phyloP scores from a whole-genome alignment of 2,888 invertebrate species.

The Catocala nupta region DNA sequence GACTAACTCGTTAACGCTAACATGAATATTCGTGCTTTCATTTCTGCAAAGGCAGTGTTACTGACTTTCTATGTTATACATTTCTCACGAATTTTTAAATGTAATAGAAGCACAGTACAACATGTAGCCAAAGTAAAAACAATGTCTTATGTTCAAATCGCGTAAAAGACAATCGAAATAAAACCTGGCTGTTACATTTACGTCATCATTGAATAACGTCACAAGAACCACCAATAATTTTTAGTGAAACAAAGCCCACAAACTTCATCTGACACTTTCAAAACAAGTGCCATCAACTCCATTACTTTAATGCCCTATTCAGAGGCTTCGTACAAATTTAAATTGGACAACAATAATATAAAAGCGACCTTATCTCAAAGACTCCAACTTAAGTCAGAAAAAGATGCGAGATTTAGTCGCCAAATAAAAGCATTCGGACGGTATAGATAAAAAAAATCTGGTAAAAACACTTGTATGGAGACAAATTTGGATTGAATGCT shows the following conservation, averaged over 20 bases:
- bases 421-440: conserved; percentile 52
- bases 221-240: background rate
- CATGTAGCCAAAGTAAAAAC: no score
- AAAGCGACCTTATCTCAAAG: conserved; percentile 52
- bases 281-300: conserved; percentile 33
- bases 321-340: conserved; percentile 34
- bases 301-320: conserved; percentile 39
- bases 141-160: no score
- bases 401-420: conserved; percentile 33
- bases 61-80: no score
- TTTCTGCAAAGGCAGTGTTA: no score
- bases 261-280: conserved; percentile 14
- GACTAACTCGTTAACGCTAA: no score
- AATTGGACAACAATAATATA: conserved; percentile 49
- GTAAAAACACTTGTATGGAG: conserved; percentile 48
- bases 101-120: no score
- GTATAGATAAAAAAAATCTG: conserved; percentile 49
- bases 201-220: background rate
- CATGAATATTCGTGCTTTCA: no score
- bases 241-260: background rate
- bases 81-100: no score
- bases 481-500: conserved; percentile 11
- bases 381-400: conserved; percentile 41
- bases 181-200: no score
- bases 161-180: no score